These are phyloP conservation scores for Catagonus wagneri DNA, from an alignment of 2,113 vertebrate species.

Conservation along the genomic window DNA sequence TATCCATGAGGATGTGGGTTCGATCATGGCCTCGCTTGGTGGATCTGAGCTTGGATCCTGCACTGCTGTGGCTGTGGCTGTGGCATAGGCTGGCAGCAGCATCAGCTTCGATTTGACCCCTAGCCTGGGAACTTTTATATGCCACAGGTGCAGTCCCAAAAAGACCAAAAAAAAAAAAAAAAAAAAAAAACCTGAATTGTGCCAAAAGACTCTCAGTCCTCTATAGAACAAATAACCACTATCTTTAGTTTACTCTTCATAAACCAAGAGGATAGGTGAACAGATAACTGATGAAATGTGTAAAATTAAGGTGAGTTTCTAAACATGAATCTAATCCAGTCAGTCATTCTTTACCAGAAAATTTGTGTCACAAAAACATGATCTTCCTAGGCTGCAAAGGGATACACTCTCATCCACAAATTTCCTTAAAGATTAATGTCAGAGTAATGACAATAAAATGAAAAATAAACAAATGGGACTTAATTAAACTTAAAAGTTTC, in stretches of 20 bases:
- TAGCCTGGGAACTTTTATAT: too few species aligned
- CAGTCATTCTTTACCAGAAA: neutral
- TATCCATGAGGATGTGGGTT: too few species aligned
- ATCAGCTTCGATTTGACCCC: too few species aligned
- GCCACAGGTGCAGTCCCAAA: too few species aligned
- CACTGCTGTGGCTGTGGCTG: too few species aligned
- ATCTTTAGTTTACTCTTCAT: neutral
- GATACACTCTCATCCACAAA: neutral
- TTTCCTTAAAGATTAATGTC: neutral
- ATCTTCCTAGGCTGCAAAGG: neutral
- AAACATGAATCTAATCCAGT: neutral
- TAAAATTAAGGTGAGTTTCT: neutral
- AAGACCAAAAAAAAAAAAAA: too few species aligned
- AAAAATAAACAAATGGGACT: too few species aligned
- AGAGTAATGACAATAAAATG: too few species aligned
- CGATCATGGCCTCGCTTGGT: too few species aligned
- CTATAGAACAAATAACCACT: neutral
- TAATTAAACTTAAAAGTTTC: too few species aligned
- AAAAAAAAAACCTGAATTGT: neutral
- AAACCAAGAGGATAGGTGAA: neutral
- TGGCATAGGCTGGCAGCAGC: too few species aligned
- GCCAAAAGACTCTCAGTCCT: neutral
- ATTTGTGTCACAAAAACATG: neutral
- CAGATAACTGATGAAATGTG: neutral
- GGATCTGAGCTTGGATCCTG: too few species aligned